Conservation (phyloP, 2,113 vertebrate species). For the Heterochromis multidens region DNA sequence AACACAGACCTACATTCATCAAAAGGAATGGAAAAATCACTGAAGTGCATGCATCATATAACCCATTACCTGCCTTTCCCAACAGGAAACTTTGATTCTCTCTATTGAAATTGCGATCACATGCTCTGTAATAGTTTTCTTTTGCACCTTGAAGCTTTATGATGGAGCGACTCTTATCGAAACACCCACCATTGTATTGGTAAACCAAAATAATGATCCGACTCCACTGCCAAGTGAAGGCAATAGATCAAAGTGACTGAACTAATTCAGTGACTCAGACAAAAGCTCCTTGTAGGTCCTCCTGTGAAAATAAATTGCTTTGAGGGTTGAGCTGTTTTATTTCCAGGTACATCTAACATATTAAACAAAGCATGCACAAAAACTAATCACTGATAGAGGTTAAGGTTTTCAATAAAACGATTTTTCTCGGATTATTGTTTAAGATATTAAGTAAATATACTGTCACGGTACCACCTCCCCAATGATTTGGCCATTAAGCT, state of each 20-base stretch:
- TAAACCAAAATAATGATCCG: constrained; percentile 19
- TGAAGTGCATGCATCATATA: background rate
- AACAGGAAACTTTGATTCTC: constrained; percentile 3
- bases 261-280: background rate
- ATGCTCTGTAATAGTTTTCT: background rate
- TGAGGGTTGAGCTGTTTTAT: background rate
- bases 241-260: constrained; percentile 13
- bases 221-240: background rate
- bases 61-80: constrained; percentile 19
- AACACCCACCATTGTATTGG: background rate
- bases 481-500: background rate
- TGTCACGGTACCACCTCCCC: background rate
- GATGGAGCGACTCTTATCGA: constrained; percentile 3
- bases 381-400: background rate
- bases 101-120: constrained; percentile 11
- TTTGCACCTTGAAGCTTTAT: background rate
- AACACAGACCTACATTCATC: background rate
- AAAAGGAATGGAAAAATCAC: background rate
- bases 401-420: background rate
- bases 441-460: background rate
- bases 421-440: background rate
- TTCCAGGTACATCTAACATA: background rate
- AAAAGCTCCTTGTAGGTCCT: background rate
- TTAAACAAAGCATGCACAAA: background rate
- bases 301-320: background rate